Evolutionary conservation across 2,113 vertebrate genomes (phyloP).

Genomic region (Cephalopterus ornatus): DNA sequence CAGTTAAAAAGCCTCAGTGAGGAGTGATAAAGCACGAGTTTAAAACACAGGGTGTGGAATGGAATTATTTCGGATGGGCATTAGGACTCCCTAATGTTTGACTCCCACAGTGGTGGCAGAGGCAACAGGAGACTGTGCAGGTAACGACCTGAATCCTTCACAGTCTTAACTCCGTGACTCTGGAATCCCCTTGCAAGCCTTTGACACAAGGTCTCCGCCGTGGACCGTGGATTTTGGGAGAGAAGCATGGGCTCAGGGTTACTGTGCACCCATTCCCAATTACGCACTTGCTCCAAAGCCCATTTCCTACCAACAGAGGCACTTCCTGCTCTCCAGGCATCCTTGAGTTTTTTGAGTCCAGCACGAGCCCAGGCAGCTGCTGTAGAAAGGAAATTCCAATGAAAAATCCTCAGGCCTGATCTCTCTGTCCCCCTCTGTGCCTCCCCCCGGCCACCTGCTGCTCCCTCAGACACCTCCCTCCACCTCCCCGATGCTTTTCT

Average conservation of each 20-base stretch:
- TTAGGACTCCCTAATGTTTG: rapidly evolving
- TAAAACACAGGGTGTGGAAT: neutral
- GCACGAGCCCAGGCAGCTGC: neutral
- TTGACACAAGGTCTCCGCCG: rapidly evolving
- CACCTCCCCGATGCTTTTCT: rapidly evolving
- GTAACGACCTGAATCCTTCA: neutral
- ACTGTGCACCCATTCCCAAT: rapidly evolving
- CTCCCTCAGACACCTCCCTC: neutral
- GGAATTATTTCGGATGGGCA: neutral
- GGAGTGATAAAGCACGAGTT: neutral
- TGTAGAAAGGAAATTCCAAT: rapidly evolving
- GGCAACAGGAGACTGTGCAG: neutral
- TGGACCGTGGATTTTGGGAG: rapidly evolving
- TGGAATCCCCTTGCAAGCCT: rapidly evolving
- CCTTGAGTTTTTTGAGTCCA: neutral
- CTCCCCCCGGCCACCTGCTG: neutral
- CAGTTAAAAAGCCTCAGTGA: rapidly evolving
- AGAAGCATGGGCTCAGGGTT: rapidly evolving
- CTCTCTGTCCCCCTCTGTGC: too few species aligned
- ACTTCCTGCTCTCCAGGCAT: rapidly evolving
- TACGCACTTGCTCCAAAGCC: rapidly evolving
- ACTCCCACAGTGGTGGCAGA: rapidly evolving
- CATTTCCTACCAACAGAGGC: neutral
- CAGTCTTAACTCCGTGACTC: rapidly evolving
- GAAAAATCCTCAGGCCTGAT: neutral